Base-by-base conservation (phyloP, 2,888 invertebrate genomes). In the Pogonocherus hispidulus region DNA sequence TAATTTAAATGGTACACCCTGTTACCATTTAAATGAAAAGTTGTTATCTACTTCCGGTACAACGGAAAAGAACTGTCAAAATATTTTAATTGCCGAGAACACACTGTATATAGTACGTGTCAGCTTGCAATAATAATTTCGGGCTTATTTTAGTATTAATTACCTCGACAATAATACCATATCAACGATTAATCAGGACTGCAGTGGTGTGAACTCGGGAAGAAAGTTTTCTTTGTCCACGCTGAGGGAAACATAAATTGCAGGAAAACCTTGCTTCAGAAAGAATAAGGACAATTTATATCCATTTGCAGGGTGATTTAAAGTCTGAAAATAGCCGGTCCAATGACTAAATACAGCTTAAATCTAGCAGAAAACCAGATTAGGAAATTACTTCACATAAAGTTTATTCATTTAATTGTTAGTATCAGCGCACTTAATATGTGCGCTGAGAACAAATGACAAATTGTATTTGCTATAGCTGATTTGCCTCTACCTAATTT, bases 231-330 rank as follows among this genome's bases (percentile, higher is more conserved):
- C 16, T 22, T 27, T 23, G 16, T 51, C 8, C 9, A 41, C n/a
- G 41, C 27, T 23, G 51, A n/a, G 22, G 2, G 14, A 16, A 51
- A 51, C 56, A 56, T 56, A 56, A 44, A 56, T 56, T 41, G 19
- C 44, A 16, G 37, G 9, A 56, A 56, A 41, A 16, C 56, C 20
- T 32, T 37, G 22, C 56, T 16, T n/a, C 27, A 14, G 44, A 41
- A n/a, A 16, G 37, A 56, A 41, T 35, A 37, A 32, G 20, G 20
- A 56, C 44, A 37, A 56, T 56, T 56, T 56, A 41, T 56, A 51
- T 51, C 23, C 51, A 27, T 51, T 51, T 51, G 51, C 27, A 27
- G 22, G 23, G 23, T 51, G 51, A 51, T 51, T 51, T 51, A 51
- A 27, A 51, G 27, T 27, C 23, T 23, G 27, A 51, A 27, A 51